phyloP scores from a whole-genome alignment of 2,113 vertebrate species.

The Ceratotherium simum region DNA sequence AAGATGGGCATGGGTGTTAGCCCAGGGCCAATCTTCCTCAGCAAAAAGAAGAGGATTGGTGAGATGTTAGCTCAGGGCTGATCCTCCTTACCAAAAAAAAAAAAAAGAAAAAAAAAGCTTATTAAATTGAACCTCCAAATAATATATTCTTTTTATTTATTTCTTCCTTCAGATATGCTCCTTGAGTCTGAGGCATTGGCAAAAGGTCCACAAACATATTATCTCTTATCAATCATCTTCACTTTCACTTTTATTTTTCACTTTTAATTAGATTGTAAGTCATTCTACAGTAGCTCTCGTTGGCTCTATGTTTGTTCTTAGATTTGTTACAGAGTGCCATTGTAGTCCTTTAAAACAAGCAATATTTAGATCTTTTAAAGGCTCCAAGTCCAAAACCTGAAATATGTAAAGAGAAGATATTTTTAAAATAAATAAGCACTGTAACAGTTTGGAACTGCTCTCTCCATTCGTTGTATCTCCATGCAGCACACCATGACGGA shows the following conservation, averaged over 20 bases:
- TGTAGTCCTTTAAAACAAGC: background rate
- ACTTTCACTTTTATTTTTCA: background rate
- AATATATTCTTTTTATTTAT: background rate
- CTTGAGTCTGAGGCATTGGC: background rate
- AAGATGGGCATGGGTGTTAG: too few relatives aligned
- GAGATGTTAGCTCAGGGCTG: too few relatives aligned
- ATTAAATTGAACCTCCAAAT: background rate
- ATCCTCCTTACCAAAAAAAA: too few relatives aligned
- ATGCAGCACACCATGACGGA: accelerated
- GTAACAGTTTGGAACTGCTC: background rate
- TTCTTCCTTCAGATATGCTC: background rate
- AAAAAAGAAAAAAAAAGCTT: background rate
- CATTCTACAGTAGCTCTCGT: background rate
- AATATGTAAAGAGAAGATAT: background rate
- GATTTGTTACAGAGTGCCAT: background rate
- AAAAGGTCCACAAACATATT: background rate
- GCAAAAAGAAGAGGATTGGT: too few relatives aligned
- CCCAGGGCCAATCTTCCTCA: too few relatives aligned
- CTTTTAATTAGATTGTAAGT: background rate
- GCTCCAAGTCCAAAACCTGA: background rate
- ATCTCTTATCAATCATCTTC: background rate
- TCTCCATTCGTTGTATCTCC: background rate
- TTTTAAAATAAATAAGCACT: background rate
- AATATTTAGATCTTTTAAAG: background rate
- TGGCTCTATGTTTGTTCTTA: background rate